phyloP scores from a whole-genome alignment of 2,888 invertebrate species.

The Slavum lentiscoides region DNA sequence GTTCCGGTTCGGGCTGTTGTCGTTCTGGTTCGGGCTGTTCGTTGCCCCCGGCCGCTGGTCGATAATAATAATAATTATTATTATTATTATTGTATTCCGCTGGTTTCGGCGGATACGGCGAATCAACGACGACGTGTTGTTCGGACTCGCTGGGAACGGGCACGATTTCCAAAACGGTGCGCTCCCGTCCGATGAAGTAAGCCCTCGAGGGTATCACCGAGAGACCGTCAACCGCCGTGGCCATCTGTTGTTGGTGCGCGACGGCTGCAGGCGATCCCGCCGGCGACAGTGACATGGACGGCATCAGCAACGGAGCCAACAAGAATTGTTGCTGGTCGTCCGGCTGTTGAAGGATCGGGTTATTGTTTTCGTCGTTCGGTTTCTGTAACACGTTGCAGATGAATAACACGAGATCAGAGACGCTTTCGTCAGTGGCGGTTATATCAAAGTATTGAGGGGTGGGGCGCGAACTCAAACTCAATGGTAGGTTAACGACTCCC shows the following conservation, averaged over 20 bases:
- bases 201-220: constrained; percentile 10
- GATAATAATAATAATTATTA: not conserved
- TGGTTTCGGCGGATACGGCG: not conserved
- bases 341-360: not conserved
- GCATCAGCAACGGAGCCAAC: constrained; percentile 43
- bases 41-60: not conserved
- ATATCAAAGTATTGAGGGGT: no score
- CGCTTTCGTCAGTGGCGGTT: no score
- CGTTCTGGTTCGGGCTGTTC: not conserved
- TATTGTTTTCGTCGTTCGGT: not conserved
- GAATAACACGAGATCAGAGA: not conserved
- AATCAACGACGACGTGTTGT: constrained; percentile 18
- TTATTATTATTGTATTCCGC: not conserved
- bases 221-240: not conserved
- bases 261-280: not conserved
- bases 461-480: no score
- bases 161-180: constrained; percentile 27
- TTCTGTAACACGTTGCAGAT: not conserved
- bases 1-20: not conserved
- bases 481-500: no score
- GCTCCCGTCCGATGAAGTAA: constrained; percentile 26
- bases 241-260: not conserved
- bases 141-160: constrained; percentile 39
- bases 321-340: constrained; percentile 25
- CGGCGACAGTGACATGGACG: not conserved